phyloP scores from a whole-genome alignment of 2,888 invertebrate species.

The Drosophila aldrichi region DNA sequence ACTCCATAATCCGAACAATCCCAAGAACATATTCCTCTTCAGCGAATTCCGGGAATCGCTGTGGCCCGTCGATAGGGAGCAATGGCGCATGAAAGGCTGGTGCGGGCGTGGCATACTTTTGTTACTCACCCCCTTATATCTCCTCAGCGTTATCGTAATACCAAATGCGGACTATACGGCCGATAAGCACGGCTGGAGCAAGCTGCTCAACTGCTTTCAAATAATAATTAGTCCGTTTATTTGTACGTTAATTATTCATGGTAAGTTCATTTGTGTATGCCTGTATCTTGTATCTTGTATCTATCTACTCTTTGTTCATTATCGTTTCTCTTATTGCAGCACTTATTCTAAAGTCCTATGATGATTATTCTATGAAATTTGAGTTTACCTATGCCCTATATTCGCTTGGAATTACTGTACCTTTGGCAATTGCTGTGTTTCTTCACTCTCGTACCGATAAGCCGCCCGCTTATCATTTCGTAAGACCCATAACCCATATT shows the following conservation, averaged over 20 bases:
- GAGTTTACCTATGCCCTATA: conserved; percentile 9
- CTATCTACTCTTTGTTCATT: no score
- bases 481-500: conserved; percentile 16
- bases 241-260: background rate
- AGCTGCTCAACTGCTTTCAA: conserved; percentile 75
- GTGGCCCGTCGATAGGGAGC: conserved; percentile 48
- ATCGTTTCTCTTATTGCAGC: no score
- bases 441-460: conserved; percentile 44
- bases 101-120: conserved; percentile 12
- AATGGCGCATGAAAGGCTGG: conserved; percentile 51
- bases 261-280: background rate
- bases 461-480: conserved; percentile 40
- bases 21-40: conserved; percentile 44
- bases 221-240: conserved; percentile 59
- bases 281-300: no score
- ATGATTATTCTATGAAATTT: conserved; percentile 5
- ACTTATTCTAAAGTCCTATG: background rate
- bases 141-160: conserved; percentile 49
- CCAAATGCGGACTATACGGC: conserved; percentile 67
- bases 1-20: conserved; percentile 44
- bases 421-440: conserved; percentile 43
- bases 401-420: conserved; percentile 41
- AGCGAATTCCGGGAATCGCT: conserved; percentile 55
- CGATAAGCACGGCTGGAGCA: conserved; percentile 79
- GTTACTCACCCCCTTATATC: conserved; percentile 31